Base-by-base conservation (phyloP, 1,140 invertebrate species). In the Heliconius hewitsoni region DNA sequence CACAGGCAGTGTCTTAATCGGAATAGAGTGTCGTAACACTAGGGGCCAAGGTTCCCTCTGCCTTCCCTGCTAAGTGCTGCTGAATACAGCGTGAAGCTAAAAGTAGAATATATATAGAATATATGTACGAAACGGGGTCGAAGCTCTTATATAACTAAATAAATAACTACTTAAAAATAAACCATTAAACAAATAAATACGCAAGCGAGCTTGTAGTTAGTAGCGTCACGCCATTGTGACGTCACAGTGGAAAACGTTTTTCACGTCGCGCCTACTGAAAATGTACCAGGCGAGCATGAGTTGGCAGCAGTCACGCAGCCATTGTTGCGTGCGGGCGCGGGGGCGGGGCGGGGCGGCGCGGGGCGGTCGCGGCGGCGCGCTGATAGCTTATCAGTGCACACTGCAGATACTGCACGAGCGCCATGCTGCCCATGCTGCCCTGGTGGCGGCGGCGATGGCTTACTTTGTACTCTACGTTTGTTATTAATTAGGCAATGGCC, bases 221-320 rank as follows among this genome's bases (percentile, higher is more conserved):
- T 39, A 74, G 57, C 50, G 50, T 55, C 55, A 57, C 55, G 55
- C 55, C n/a, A 57, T 57, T 46, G 27, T 84, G 82, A 88, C 85
- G 87, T 86, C 82, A 79, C 60, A 18, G 74, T 85, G 89, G 86
- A 91, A 90, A 88, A 73, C 81, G 78, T 76, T 89, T 90, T 90
- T 84, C 88, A 87, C 85, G 42, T 73, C 77, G 81, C 74, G 75
- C 34, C 73, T 84, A 79, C 87, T 92, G 89, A 92, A 90, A 89
- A 88, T 82, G 87, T 91, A 92, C 90, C 81, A 92, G 89, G 89
- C 89, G 84, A 86, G 77, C 89, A 91, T 89, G 77, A 88, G 72
- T 81, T 72, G 81, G 82, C 76, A 84, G 85, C 79, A 85, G 87
- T 87, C 34, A 11, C 70, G 11, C 34, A 39, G 30, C 13, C 78